These are phyloP conservation scores for Suncus etruscus DNA, from an alignment of 2,113 vertebrate genomes.

Conservation along the genomic window DNA sequence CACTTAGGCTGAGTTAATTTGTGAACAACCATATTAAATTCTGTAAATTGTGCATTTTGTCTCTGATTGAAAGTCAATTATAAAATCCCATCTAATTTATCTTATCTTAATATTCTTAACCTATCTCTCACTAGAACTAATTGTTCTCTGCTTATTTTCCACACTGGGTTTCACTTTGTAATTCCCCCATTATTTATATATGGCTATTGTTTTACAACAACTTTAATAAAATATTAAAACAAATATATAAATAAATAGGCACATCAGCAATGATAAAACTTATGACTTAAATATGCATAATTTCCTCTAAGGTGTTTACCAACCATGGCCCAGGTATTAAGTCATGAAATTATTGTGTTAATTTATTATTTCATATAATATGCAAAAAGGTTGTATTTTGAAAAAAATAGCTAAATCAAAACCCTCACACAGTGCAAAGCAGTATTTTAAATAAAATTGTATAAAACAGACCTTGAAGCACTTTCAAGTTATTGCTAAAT, in stretches of 20 bases:
- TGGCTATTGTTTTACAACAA: not conserved
- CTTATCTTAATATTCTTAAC: not conserved
- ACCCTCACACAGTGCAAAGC: not conserved
- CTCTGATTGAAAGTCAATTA: constrained; percentile 23
- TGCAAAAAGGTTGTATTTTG: no score
- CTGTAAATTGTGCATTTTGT: not conserved
- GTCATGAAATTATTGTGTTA: not conserved
- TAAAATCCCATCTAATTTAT: not conserved
- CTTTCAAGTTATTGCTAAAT: not conserved
- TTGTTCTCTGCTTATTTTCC: not conserved
- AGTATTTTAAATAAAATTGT: not conserved
- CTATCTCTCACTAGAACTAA: not conserved
- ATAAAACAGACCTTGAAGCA: not conserved
- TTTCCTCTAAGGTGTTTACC: not conserved
- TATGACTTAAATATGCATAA: fast-evolving
- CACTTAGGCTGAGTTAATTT: not conserved
- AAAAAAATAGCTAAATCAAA: not conserved
- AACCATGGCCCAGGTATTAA: not conserved
- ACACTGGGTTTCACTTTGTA: not conserved
- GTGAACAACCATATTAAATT: not conserved
- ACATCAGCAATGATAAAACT: not conserved
- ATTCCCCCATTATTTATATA: not conserved
- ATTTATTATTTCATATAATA: not conserved
- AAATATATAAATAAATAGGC: not conserved
- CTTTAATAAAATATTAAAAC: not conserved